A percentile compares a stretch with the other conserved stretches of the same genome.
Conservation (phyloP, 2,113 vertebrate species). For the Misgurnus mizolepis region DNA sequence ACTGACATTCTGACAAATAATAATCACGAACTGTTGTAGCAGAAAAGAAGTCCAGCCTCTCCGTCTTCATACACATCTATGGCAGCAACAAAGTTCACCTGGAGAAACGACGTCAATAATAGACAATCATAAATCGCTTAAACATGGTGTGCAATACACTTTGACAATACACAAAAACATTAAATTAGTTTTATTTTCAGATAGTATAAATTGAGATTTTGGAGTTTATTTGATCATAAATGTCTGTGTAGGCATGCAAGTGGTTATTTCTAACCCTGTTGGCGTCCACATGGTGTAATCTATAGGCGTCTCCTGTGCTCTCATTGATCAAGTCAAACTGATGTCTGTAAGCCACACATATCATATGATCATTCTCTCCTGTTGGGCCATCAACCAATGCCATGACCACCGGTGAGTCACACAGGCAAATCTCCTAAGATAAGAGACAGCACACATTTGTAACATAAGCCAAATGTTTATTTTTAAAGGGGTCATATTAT, state of each 20-base stretch:
- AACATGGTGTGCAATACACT: neutral
- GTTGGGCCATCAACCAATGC: conserved; percentile 91
- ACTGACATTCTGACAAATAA: neutral
- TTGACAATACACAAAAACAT: no score
- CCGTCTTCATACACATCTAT: conserved; percentile 99
- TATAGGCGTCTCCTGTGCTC: conserved; percentile 92
- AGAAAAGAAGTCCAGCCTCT: conserved; percentile 93
- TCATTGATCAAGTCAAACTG: conserved; percentile 97
- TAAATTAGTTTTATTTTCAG: no score
- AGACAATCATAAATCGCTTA: neutral
- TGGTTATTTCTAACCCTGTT: conserved; percentile 81
- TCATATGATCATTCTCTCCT: conserved; percentile 95
- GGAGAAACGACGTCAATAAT: conserved; percentile 58
- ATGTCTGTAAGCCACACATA: conserved; percentile 96
- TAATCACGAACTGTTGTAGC: conserved; percentile 93
- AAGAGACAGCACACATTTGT: neutral
- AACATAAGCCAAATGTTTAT: neutral
- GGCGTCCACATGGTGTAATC: conserved; percentile 90
- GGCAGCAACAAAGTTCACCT: conserved; percentile 97
- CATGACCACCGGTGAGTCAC: conserved; percentile 91
- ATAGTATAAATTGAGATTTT: no score
- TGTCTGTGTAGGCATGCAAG: conserved; percentile 6
- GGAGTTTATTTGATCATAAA: neutral
- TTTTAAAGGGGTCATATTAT: no score
- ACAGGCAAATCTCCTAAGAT: conserved; percentile 93